Evolutionary conservation across 2,888 invertebrate genomes (phyloP), one percentile per base, ranked within the genome.

Genomic region (Lasioglossum zephyrum): DNA sequence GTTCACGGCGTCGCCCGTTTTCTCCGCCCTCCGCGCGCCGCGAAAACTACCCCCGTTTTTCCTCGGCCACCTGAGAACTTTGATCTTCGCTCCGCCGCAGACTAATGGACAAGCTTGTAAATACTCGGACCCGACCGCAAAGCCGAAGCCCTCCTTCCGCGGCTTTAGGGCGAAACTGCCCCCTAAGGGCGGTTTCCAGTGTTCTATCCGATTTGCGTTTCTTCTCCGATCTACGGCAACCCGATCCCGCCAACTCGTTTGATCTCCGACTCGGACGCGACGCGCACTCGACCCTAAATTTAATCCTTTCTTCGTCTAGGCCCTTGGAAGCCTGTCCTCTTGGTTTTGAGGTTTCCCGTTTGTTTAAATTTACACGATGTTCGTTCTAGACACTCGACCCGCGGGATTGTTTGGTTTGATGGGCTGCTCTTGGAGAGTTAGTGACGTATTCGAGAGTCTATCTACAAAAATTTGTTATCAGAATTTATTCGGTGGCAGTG

Each of bases 191-290:
- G 66, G 66, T 39, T 39, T 36, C 22, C 31, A 49, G 1, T 26
- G 49, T 70, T 70, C 69, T 41, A n/a, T 9, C 39, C 41, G 73
- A 73, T 73, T 73, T 49, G 36, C 41, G 26, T 49, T 69, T 69
- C 66, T 69, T 69, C 66, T 49, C 66, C 11, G n/a, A 57, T 75
- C 57, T 18, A 18, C 57, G 26, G 9, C n/a, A 13, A 39, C 22
- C 26, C 72, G 74, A 74, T 69, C 74, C 22, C 11, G 63, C 63
- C 13, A 13, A 60, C 66, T 69, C 41, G 39, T 75, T 75, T 75
- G 74, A 75, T 75, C 74, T 26, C 74, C 41, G 74, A 70, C 41
- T 70, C 39, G 39, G 66, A 18, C 22, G 66, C 36, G 66, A 39
- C 18, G 18, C 39, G 41, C n/a, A 53, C 47, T 69, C 49, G 18